Evolutionary conservation across 2,888 invertebrate species (phyloP).

Genomic region (Globia sparganii): DNA sequence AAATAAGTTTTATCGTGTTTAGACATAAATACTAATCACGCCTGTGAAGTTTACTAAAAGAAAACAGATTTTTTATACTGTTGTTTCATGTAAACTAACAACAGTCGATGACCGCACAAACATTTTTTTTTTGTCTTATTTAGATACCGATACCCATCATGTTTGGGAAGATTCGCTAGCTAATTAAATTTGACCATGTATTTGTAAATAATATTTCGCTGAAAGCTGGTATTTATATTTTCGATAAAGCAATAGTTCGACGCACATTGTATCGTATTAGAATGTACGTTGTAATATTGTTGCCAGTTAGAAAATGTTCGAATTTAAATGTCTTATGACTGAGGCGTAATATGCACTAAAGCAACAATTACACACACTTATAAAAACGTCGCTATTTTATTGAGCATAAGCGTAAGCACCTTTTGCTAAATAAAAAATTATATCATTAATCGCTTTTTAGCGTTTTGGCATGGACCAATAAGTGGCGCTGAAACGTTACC

Average conservation of each 20-base stretch:
- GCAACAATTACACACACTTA: conserved; percentile 11
- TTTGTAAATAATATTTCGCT: conserved; percentile 62
- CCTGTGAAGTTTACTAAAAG: neutral
- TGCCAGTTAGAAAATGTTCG: conserved; percentile 59
- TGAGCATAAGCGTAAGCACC: neutral
- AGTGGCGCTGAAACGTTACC: neutral
- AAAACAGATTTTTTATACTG: no score
- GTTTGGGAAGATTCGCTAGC: neutral
- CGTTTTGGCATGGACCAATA: neutral
- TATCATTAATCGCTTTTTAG: neutral
- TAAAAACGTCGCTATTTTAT: neutral
- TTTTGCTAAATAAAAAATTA: neutral
- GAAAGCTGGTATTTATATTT: conserved; percentile 59
- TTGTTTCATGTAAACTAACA: no score
- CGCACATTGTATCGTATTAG: conserved; percentile 27
- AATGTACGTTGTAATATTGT: conserved; percentile 41
- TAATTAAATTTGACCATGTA: conserved; percentile 4
- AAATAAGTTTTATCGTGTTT: neutral
- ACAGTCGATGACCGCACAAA: no score
- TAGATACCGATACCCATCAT: neutral
- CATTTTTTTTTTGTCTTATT: neutral
- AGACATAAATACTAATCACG: neutral
- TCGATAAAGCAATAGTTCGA: conserved; percentile 36
- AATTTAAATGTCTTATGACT: conserved; percentile 55
- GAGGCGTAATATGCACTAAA: conserved; percentile 40